Evolutionary conservation across 2,888 invertebrate species (phyloP).

Genomic region (Calameuta filiformis): DNA sequence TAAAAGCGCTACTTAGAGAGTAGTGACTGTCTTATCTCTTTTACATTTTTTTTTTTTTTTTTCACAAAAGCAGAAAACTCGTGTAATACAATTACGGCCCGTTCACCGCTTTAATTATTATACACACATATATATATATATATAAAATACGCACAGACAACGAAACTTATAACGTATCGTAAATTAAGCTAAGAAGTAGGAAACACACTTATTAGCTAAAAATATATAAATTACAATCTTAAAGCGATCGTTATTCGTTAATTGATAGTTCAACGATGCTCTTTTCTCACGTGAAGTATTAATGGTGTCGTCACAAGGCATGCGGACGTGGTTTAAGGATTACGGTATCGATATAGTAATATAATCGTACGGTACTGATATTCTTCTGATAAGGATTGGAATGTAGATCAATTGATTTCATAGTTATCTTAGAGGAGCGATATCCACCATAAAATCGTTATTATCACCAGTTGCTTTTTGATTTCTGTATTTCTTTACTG

Average conservation of each 20-base stretch:
- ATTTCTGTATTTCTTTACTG: neutral
- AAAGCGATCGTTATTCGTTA: constrained; percentile 4
- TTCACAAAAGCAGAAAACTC: neutral
- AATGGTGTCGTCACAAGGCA: neutral
- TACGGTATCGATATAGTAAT: neutral
- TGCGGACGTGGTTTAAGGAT: neutral
- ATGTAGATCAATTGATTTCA: constrained; percentile 19
- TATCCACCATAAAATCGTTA: neutral
- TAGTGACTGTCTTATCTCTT: neutral
- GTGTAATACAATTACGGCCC: neutral
- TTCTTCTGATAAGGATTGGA: constrained; percentile 19
- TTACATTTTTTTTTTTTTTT: neutral
- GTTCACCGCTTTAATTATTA: constrained; percentile 4
- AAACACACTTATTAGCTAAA: constrained; percentile 27
- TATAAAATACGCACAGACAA: constrained; percentile 30
- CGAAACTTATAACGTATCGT: constrained; percentile 23
- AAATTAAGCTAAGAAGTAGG: constrained; percentile 26
- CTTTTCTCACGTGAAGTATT: neutral
- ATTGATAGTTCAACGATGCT: constrained; percentile 1
- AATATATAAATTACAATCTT: constrained; percentile 27
- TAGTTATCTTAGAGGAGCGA: neutral
- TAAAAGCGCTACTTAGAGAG: neutral
- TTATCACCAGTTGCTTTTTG: neutral
- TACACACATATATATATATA: neutral
- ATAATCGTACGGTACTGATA: neutral